Percentiles rank a stretch among this genome's conserved stretches.
These are phyloP conservation scores for Thymelicus lineola DNA, from an alignment of 2,888 invertebrate genomes.

Conservation along the genomic window DNA sequence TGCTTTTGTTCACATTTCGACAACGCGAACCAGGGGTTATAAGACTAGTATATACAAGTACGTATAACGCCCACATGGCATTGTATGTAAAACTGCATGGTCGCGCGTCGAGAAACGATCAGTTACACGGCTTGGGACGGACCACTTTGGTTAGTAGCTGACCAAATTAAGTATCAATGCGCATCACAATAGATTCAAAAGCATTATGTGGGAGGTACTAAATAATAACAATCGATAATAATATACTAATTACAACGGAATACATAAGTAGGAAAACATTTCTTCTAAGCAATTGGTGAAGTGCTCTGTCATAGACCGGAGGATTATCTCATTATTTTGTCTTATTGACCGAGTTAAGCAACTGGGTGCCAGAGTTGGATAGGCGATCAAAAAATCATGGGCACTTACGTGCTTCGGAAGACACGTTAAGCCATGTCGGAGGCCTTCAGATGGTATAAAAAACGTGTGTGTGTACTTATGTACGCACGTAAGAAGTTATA, in stretches of 20 bases:
- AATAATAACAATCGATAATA: constrained; percentile 3
- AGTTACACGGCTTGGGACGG: constrained; percentile 69
- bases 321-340: no score
- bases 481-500: no score
- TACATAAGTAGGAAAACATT: not conserved
- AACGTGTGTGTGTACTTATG: no score
- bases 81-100: constrained; percentile 74
- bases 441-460: no score
- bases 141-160: constrained; percentile 59
- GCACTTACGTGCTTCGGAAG: no score
- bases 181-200: constrained; percentile 23
- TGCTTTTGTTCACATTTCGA: not conserved
- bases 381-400: no score
- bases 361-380: no score
- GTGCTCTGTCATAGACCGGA: no score
- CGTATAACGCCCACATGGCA: constrained; percentile 65
- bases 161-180: constrained; percentile 36
- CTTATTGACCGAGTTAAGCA: no score
- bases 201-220: constrained; percentile 27
- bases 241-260: not conserved
- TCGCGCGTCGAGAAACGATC: constrained; percentile 59
- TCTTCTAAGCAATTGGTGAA: no score
- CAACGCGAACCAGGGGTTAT: not conserved
- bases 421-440: no score
- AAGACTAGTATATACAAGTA: constrained; percentile 47